Conservation (phyloP, 64 coral and sea anemone genomes). For the Porites australiensis region DNA sequence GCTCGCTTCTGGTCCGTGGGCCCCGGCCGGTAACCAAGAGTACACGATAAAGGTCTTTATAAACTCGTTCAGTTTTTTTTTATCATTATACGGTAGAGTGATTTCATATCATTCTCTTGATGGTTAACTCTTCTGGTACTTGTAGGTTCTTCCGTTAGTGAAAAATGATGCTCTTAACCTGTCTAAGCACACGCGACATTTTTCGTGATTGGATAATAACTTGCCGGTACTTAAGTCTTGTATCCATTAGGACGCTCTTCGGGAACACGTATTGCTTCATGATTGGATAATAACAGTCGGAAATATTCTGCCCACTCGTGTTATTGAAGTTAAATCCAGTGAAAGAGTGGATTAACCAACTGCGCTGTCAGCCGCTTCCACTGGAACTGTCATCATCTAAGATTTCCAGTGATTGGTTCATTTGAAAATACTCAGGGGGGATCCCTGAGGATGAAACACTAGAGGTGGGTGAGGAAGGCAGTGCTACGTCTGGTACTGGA, state of each 20-base stretch:
- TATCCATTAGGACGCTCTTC: background rate
- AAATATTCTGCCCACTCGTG: background rate
- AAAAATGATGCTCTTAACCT: too few species aligned
- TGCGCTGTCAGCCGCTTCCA: background rate
- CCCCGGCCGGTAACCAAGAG: too few species aligned
- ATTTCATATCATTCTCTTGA: too few species aligned
- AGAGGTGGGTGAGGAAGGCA: conserved; percentile 37
- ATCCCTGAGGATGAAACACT: conserved; percentile 47
- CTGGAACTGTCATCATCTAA: conserved; percentile 8
- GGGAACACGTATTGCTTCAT: background rate
- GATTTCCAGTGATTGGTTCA: conserved; percentile 34
- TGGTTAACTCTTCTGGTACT: background rate
- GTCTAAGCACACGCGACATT: too few species aligned
- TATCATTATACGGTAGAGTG: too few species aligned
- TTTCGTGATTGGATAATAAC: background rate
- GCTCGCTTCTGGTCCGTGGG: too few species aligned
- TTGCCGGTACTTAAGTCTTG: background rate
- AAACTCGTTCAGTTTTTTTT: too few species aligned
- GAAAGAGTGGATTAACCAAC: background rate
- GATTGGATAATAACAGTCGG: background rate
- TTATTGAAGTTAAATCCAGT: background rate
- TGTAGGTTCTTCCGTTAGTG: too few species aligned
- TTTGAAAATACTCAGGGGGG: conserved; percentile 35
- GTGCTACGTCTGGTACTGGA: conserved; percentile 42
- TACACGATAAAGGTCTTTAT: too few species aligned